Base-by-base conservation (phyloP, 1,140 invertebrate species). In the Vanessa atalanta region DNA sequence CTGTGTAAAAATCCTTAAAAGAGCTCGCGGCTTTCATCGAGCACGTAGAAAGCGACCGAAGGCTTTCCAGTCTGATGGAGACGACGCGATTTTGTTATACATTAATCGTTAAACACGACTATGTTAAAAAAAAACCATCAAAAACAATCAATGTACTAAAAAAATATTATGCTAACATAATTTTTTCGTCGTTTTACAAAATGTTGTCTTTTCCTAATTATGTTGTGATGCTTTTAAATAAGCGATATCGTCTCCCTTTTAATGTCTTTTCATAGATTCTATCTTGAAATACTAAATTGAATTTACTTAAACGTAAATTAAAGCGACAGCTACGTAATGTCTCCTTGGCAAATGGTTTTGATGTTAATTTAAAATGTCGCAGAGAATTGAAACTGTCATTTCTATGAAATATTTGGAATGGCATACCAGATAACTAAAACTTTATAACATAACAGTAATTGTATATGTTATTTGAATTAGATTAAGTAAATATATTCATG, bases 191-290 rank as follows among this genome's bases (percentile, higher is more conserved):
- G 47, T 68, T 60, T 67, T 57, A 51, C 26, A 23, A 50, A 43
- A 68, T 68, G 57, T 68, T 51, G 66, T 73, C 72, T 68, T 68
- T 67, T 63, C 72, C 50, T 73, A 73, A 73, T 73, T 73, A 63
- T 73, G 65, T 68, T 68, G 57, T 65, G 65, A 73, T 68, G 72
- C 55, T 64, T 73, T 64, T 73, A 73, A 73, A 73, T 73, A 48
- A 73, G 72, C 47, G 65, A 47, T 67, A 73, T 68, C 55, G 66
- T 61, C 66, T 73, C 65, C 37, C 48, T 60, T 73, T 73, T 63
- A 73, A 72, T 68, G 55, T 43, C 48, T 63, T 67, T 67, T 50
- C 26, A 50, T 67, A 50, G 65, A 67, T 68, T 47, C 16, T 47
- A 67, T 68, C 65, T 67, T 14, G 47, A 37, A 14, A 16, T 31